These are phyloP conservation scores for Actinopyga echinites DNA, from an alignment of 53 echinoderm and acorn worm genomes.

Conservation along the genomic window DNA sequence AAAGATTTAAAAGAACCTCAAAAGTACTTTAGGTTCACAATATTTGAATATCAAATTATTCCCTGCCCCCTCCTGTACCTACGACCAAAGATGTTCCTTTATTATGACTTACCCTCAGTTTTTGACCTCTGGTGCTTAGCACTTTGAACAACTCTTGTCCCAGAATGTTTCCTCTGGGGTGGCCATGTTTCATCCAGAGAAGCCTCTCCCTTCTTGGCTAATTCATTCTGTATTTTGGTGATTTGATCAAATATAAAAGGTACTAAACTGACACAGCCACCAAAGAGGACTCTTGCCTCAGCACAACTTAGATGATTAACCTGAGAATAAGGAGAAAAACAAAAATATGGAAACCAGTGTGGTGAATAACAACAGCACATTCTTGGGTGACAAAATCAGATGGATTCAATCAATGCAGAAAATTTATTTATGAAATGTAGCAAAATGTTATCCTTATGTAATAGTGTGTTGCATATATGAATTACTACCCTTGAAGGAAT, in stretches of 20 bases:
- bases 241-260: conserved; percentile 83
- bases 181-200: conserved; percentile 66
- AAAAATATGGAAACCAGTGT: neutral
- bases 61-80: no score
- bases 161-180: conserved; percentile 39
- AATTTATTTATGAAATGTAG: no score
- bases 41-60: no score
- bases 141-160: conserved; percentile 63
- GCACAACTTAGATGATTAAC: conserved; percentile 95
- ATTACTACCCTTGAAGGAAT: no score
- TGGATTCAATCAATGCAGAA: no score
- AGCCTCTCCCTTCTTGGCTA: conserved; percentile 45
- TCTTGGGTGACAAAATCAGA: no score
- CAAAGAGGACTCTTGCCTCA: conserved; percentile 86
- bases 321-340: conserved; percentile 37
- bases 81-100: no score
- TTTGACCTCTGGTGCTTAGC: conserved; percentile 75
- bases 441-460: no score
- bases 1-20: no score
- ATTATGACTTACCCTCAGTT: conserved; percentile 64
- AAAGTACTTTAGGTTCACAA: no score
- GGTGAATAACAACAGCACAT: no score
- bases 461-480: no score
- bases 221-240: conserved; percentile 57
- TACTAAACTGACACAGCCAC: conserved; percentile 87